These are phyloP conservation scores for Sarcophaga rosellei DNA, from an alignment of 2,888 invertebrate species.

Conservation along the genomic window DNA sequence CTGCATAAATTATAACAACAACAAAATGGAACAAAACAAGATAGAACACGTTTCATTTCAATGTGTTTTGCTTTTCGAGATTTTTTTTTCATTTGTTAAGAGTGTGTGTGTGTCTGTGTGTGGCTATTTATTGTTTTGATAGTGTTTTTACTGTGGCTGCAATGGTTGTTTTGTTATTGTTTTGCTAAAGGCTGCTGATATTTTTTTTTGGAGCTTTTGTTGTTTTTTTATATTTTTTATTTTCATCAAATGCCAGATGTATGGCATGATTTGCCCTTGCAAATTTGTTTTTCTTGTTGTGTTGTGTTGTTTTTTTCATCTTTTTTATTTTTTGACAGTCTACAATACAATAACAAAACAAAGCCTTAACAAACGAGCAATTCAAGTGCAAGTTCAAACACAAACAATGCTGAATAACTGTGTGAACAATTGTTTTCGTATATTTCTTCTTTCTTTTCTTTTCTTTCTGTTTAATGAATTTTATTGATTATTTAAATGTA, in stretches of 20 bases:
- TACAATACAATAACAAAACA: slow-evolving; percentile 9
- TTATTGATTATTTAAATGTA: too few relatives aligned
- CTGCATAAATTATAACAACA: slow-evolving; percentile 49
- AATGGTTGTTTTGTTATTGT: slow-evolving; percentile 14
- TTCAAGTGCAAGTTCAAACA: slow-evolving; percentile 64
- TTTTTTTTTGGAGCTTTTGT: slow-evolving; percentile 51
- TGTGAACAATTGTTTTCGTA: neutral
- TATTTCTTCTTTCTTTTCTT: too few relatives aligned
- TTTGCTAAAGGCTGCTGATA: slow-evolving; percentile 17
- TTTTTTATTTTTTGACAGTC: neutral
- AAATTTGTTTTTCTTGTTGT: neutral
- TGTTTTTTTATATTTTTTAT: slow-evolving; percentile 15
- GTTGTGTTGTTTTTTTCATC: neutral
- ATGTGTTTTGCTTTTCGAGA: neutral
- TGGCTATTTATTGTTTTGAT: slow-evolving; percentile 42
- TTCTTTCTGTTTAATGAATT: too few relatives aligned
- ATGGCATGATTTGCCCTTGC: slow-evolving; percentile 53
- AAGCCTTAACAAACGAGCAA: slow-evolving; percentile 1
- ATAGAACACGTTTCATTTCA: slow-evolving; percentile 40
- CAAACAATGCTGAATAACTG: neutral
- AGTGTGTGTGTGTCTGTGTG: neutral
- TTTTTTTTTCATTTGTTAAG: too few relatives aligned
- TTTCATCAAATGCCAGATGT: slow-evolving; percentile 24
- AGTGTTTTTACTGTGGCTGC: slow-evolving; percentile 5
- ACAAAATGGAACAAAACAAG: slow-evolving; percentile 16